Conservation (phyloP, 2,113 vertebrate species). For the Apodemus sylvaticus region DNA sequence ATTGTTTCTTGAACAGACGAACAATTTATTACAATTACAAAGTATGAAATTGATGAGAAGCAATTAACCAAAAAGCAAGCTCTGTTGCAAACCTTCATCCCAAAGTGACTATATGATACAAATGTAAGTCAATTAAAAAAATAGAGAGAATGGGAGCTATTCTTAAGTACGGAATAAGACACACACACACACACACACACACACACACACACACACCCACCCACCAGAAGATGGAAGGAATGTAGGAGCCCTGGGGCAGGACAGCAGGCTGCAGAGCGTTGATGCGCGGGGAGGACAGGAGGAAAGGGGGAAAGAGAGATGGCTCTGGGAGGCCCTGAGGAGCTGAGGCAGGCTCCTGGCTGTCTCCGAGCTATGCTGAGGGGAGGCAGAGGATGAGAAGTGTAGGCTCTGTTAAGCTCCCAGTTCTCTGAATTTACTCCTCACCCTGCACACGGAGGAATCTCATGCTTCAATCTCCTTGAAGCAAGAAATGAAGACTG, state of each 20-base stretch:
- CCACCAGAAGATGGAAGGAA: constrained; percentile 48
- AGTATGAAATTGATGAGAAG: constrained; percentile 44
- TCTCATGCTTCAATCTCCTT: background rate
- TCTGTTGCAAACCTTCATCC: constrained; percentile 29
- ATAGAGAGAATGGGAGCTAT: constrained; percentile 52
- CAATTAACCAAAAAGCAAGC: constrained; percentile 21
- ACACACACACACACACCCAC: background rate
- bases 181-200: background rate
- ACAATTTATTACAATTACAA: constrained; percentile 62
- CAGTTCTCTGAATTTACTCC: background rate
- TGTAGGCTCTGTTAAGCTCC: background rate
- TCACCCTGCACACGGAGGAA: background rate
- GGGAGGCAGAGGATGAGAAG: background rate
- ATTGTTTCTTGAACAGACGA: constrained; percentile 44
- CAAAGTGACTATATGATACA: background rate
- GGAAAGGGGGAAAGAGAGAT: accelerated
- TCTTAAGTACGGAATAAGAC: constrained; percentile 49
- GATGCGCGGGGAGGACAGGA: background rate
- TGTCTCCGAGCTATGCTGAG: background rate
- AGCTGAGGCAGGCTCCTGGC: background rate
- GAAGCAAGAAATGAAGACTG: constrained; percentile 51
- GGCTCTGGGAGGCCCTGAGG: background rate
- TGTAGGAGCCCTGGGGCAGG: background rate
- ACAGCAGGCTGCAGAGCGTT: background rate
- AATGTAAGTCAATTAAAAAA: constrained; percentile 45